Evolutionary conservation across 1,140 invertebrate species (phyloP).

Genomic region (Pachypsylla venusta): DNA sequence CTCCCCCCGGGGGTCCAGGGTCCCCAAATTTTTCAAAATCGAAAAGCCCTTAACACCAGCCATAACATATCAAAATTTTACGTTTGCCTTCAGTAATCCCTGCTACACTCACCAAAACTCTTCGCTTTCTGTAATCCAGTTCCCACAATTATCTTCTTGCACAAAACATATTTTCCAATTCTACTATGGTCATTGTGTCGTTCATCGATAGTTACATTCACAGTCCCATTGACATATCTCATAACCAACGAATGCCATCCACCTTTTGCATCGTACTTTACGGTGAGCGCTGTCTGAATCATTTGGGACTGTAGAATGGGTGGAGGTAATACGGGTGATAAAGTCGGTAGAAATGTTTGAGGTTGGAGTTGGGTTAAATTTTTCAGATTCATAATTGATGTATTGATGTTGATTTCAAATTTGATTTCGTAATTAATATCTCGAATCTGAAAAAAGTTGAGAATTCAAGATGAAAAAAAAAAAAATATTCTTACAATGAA

Average conservation of each 20-base stretch:
- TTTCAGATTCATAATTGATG: neutral
- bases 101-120: slow-evolving; percentile 30
- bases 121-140: slow-evolving; percentile 46
- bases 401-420: slow-evolving; percentile 43
- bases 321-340: neutral
- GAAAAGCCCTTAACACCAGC: too few species aligned
- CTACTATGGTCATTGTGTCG: slow-evolving; percentile 48
- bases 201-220: slow-evolving; percentile 57
- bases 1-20: too few species aligned
- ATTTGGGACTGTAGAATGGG: slow-evolving; percentile 41
- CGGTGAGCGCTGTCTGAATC: slow-evolving; percentile 55
- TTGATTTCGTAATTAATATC: slow-evolving; percentile 65
- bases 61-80: too few species aligned
- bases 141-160: slow-evolving; percentile 50
- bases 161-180: slow-evolving; percentile 40
- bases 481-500: too few species aligned
- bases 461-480: too few species aligned
- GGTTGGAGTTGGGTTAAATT: neutral
- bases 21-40: too few species aligned
- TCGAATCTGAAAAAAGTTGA: slow-evolving; percentile 44
- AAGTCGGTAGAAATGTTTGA: neutral
- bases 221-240: slow-evolving; percentile 53
- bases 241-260: slow-evolving; percentile 44
- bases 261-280: slow-evolving; percentile 55
- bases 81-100: too few species aligned